Evolutionary conservation across 1,140 invertebrate genomes (phyloP), one percentile per base, ranked within the genome.

Genomic region (Cotesia typhae): DNA sequence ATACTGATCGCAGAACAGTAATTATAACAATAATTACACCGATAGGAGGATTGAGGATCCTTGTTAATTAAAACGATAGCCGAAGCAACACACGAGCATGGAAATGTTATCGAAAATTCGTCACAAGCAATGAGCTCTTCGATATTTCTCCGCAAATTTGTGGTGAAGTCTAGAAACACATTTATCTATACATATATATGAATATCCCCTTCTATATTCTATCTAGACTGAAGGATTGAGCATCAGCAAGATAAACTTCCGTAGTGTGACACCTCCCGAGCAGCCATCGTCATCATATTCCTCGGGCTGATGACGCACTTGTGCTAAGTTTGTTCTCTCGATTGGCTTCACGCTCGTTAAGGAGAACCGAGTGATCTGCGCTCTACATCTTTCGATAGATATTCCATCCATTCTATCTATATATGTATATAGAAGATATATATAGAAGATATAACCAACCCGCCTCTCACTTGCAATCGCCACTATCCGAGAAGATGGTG

Each of bases 261-360:
- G 53, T 41, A 41, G 53, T n/a, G 53, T 20, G 17, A 20, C 53
- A 57, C 53, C 53, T 17, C 53, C 3, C 53, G 5, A 20, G 53
- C 12, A 20, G 53, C 12, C n/a, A 20, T 17, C 53, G 53, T 57
- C 53, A 57, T 57, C 17, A 14, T 57, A 57, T 57, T 57, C 53
- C 53, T 14, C 41, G 41, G 41, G 41, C 41, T 57, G 17, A 20
- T 57, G 17, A 57, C 53, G n/a, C 53, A 57, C 53, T 57, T 20
- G n/a, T 20, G n/a, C 53, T 57, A 17, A 57, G 53, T 14, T 57
- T 20, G 53, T 20, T 57, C n/a, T 57, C 17, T 17, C 53, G 53
- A 57, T 57, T 57, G 53, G 53, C 53, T 57, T 5, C n/a, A 17
- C 53, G n/a, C 53, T 57, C 53, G 12, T 57, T 57, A 57, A 57